A percentile compares a stretch with the other conserved stretches of the same genome.
Conservation (phyloP, 2,113 vertebrate species). For the Labeo rohita region DNA sequence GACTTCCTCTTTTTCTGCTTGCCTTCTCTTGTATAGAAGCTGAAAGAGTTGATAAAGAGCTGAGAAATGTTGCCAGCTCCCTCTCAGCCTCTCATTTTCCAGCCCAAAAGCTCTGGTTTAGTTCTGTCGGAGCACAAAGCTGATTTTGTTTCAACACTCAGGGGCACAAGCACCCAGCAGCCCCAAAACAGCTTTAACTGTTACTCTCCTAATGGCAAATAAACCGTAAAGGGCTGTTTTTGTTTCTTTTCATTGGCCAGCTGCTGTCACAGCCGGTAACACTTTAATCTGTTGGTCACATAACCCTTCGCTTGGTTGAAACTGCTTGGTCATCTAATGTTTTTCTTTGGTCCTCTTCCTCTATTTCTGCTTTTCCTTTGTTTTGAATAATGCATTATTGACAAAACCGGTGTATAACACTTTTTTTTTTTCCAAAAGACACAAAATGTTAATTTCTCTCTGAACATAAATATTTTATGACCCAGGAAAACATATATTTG, state of each 20-base stretch:
- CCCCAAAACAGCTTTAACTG: slow-evolving; percentile 20
- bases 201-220: slow-evolving; percentile 22
- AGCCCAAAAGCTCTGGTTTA: slow-evolving; percentile 25
- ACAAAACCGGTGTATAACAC: neutral
- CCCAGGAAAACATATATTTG: neutral
- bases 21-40: slow-evolving; percentile 25
- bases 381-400: slow-evolving; percentile 7
- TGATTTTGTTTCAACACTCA: slow-evolving; percentile 38
- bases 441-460: neutral
- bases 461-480: neutral
- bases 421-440: neutral
- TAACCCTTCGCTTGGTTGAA: neutral
- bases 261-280: slow-evolving; percentile 21
- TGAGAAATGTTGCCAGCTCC: slow-evolving; percentile 8
- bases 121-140: slow-evolving; percentile 30
- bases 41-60: slow-evolving; percentile 34
- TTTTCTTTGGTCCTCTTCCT: neutral
- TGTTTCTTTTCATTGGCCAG: slow-evolving; percentile 6
- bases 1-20: slow-evolving; percentile 3
- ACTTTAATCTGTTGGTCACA: slow-evolving; percentile 30
- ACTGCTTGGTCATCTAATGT: slow-evolving; percentile 7
- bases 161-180: slow-evolving; percentile 24
- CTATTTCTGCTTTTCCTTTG: neutral
- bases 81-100: slow-evolving; percentile 18
- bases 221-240: neutral